Evolutionary conservation across 2,113 vertebrate species (phyloP).

Genomic region (Sinocyclocheilus anophthalmus): DNA sequence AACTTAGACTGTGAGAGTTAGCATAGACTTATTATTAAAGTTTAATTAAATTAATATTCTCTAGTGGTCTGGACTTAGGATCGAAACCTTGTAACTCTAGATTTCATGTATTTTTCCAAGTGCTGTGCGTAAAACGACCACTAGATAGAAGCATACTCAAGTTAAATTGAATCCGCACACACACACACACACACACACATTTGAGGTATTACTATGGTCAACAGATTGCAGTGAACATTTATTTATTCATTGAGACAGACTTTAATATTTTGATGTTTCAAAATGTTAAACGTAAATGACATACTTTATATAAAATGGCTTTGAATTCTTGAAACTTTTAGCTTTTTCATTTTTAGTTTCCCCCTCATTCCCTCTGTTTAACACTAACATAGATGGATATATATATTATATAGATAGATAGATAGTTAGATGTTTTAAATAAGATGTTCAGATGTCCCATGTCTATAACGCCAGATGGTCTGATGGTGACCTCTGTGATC

Average conservation of each 20-base stretch:
- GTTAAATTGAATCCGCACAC: conserved; percentile 4
- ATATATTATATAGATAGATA: no score
- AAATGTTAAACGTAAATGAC: not conserved
- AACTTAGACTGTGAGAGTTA: not conserved
- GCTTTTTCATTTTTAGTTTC: no score
- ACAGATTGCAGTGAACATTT: not conserved
- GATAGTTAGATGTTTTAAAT: no score
- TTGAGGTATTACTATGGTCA: not conserved
- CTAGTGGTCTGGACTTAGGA: not conserved
- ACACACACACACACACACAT: no score
- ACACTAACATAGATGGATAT: no score
- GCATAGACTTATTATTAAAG: not conserved
- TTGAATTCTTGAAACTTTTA: no score
- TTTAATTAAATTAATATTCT: not conserved
- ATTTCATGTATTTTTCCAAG: not conserved
- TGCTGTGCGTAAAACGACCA: conserved; percentile 33
- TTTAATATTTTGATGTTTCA: not conserved
- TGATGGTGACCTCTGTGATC: no score
- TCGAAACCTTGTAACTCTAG: not conserved
- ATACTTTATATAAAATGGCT: no score
- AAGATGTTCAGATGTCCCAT: no score
- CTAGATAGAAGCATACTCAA: conserved; percentile 61
- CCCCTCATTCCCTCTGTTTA: no score
- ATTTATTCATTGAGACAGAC: not conserved
- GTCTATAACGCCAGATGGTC: no score